A percentile compares a stretch with the other conserved stretches of the same genome.
Evolutionary conservation across 2,113 vertebrate genomes (phyloP).

Genomic region (Microcebus griseorufus): DNA sequence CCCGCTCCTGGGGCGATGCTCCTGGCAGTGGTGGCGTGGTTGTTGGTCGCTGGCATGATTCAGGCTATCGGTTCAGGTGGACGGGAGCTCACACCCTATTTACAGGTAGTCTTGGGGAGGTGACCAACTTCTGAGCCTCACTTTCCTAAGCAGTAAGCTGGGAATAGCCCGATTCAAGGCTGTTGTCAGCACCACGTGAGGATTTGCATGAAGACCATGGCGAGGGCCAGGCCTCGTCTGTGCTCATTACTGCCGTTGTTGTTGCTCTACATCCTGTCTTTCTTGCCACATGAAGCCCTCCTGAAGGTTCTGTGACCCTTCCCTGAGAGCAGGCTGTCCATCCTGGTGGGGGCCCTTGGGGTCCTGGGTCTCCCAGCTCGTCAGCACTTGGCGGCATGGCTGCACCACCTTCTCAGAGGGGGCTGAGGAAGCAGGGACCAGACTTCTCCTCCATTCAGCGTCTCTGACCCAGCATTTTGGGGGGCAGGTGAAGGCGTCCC

Average conservation of each 20-base stretch:
- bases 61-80: not conserved
- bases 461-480: constrained; percentile 17
- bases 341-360: not conserved
- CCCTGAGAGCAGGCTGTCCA: not conserved
- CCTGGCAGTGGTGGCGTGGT: not conserved
- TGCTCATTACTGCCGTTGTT: fast-evolving
- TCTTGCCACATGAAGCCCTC: not conserved
- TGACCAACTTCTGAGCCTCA: not conserved
- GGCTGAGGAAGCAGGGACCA: fast-evolving
- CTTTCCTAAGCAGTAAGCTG: not conserved
- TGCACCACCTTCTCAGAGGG: not conserved
- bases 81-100: not conserved
- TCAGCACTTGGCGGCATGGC: fast-evolving
- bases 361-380: too few relatives aligned
- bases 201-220: not conserved
- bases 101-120: not conserved
- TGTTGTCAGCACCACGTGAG: too few relatives aligned
- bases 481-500: constrained; percentile 92
- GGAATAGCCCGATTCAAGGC: not conserved
- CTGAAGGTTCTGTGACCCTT: not conserved
- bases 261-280: fast-evolving
- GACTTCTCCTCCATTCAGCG: fast-evolving
- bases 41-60: not conserved
- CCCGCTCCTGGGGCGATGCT: fast-evolving
- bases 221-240: not conserved